Conservation (phyloP, 2,113 vertebrate genomes). For the Mobula hypostoma region DNA sequence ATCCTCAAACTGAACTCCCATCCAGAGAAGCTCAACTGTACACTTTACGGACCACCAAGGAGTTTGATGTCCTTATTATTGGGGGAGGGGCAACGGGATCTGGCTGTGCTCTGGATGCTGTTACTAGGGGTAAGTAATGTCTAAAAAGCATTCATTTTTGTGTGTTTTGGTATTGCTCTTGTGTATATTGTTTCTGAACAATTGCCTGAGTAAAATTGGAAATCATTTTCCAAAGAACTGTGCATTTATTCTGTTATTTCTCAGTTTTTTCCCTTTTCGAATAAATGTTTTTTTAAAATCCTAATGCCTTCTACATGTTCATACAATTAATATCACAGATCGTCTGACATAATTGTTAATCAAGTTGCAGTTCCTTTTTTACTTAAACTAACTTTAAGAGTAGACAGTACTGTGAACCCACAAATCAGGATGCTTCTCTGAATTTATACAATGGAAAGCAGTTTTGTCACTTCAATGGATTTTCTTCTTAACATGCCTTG, state of each 20-base stretch:
- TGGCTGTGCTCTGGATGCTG: constrained; percentile 88
- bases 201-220: background rate
- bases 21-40: constrained; percentile 65
- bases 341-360: background rate
- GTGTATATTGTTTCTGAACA: background rate
- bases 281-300: background rate
- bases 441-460: background rate
- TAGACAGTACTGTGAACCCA: background rate
- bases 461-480: background rate
- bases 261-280: background rate
- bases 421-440: background rate
- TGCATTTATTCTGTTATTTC: background rate
- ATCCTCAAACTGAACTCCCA: constrained; percentile 59
- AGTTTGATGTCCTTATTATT: constrained; percentile 84
- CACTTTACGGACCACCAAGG: constrained; percentile 53
- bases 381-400: background rate
- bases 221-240: background rate
- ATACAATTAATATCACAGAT: background rate
- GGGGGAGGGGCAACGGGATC: constrained; percentile 90
- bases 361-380: too few relatives aligned
- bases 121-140: constrained; percentile 72
- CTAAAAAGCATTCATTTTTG: background rate
- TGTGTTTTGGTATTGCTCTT: background rate
- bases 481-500: background rate
- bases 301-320: background rate